Conservation (phyloP, 2,797 vertebrate genomes). For the Eptatretus atami region DNA sequence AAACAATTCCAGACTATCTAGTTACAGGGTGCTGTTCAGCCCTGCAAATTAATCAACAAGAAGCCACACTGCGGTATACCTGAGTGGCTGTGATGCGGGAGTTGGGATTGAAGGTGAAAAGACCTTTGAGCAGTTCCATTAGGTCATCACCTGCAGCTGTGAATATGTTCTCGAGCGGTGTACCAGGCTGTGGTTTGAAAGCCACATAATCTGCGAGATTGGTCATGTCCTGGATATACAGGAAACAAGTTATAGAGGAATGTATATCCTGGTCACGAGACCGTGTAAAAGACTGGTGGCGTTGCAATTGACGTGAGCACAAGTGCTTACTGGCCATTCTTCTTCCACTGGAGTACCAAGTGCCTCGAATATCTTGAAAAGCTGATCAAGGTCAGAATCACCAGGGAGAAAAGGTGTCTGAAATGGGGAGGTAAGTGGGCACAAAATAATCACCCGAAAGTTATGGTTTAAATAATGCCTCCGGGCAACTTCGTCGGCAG, state of each 20-base stretch:
- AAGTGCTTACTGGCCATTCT: slow-evolving; percentile 46
- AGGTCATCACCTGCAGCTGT: slow-evolving; percentile 73
- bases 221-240: slow-evolving; percentile 29
- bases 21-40: too few relatives aligned
- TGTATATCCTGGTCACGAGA: slow-evolving; percentile 6
- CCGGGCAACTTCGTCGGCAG: too few relatives aligned
- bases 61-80: slow-evolving; percentile 15
- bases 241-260: background rate
- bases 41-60: too few relatives aligned
- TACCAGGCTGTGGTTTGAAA: slow-evolving; percentile 68
- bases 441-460: too few relatives aligned
- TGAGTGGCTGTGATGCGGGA: slow-evolving; percentile 28
- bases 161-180: slow-evolving; percentile 69
- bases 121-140: slow-evolving; percentile 40
- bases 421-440: background rate
- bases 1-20: too few relatives aligned
- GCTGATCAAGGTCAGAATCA: slow-evolving; percentile 77
- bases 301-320: slow-evolving; percentile 6
- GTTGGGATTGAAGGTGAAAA: slow-evolving; percentile 63
- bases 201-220: slow-evolving; percentile 73
- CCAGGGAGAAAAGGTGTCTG: slow-evolving; percentile 82
- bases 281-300: slow-evolving; percentile 6
- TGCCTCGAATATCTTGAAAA: slow-evolving; percentile 85
- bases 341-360: slow-evolving; percentile 74
- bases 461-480: too few relatives aligned